Conservation (phyloP, 2,797 vertebrate species). For the Brotula barbata region DNA sequence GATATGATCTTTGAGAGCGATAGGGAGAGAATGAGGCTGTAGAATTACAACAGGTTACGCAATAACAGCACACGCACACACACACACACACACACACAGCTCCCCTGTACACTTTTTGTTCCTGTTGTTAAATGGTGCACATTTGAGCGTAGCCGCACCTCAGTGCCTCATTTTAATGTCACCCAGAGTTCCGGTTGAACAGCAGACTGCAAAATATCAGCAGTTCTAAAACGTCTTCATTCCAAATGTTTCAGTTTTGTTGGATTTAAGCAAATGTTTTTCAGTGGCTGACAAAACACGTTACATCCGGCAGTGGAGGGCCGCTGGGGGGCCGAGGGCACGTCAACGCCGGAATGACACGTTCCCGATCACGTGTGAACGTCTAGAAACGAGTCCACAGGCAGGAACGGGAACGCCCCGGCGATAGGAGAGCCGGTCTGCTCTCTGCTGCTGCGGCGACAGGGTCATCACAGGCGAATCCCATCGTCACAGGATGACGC, state of each 20-base stretch:
- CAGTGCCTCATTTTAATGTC: too few relatives aligned
- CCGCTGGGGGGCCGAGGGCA: background rate
- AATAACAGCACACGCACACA: background rate
- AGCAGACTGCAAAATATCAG: background rate
- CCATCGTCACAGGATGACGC: constrained; percentile 2
- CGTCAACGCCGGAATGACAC: too few relatives aligned
- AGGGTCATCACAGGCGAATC: constrained; percentile 9
- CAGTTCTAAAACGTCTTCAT: background rate
- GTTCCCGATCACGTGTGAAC: too few relatives aligned
- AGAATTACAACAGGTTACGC: constrained; percentile 4
- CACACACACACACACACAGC: background rate
- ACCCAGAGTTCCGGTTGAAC: background rate
- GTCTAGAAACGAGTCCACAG: constrained; percentile 16
- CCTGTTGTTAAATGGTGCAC: constrained; percentile 1
- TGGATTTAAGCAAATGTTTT: too few relatives aligned
- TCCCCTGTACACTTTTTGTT: too few relatives aligned
- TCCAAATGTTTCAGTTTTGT: too few relatives aligned
- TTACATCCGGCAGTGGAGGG: background rate
- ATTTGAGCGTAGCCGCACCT: too few relatives aligned
- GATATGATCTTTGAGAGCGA: constrained; percentile 12
- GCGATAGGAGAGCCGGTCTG: background rate
- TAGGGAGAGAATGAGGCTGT: constrained; percentile 5
- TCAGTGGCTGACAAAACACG: too few relatives aligned
- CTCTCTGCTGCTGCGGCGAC: background rate
- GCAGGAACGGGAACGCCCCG: background rate